Conservation (phyloP, 2,888 invertebrate genomes). For the Leptothorax acervorum region DNA sequence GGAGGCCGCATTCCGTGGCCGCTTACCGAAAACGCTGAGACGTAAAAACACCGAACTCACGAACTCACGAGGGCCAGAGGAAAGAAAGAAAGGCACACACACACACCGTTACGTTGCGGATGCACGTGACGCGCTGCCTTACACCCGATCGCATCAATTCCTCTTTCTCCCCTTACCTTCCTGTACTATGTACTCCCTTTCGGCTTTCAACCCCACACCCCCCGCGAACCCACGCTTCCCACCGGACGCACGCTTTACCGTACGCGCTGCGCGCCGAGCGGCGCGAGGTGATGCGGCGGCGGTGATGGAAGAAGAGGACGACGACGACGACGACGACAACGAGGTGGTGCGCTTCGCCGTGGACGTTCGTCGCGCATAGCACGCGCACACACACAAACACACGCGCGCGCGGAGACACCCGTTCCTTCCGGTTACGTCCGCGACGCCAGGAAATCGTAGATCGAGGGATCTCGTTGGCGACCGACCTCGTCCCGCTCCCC, state of each 20-base stretch:
- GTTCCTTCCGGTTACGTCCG: no score
- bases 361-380: slow-evolving; percentile 3
- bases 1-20: slow-evolving; percentile 72
- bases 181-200: no score
- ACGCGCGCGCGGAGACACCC: no score
- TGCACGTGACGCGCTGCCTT: slow-evolving; percentile 13
- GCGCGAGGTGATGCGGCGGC: not conserved
- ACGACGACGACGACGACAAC: not conserved
- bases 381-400: no score
- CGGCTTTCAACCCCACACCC: not conserved
- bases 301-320: not conserved
- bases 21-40: not conserved
- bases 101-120: not conserved
- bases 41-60: slow-evolving; percentile 55
- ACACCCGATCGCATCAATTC: slow-evolving; percentile 9
- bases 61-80: slow-evolving; percentile 58
- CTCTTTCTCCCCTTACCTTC: not conserved
- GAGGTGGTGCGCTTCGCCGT: not conserved
- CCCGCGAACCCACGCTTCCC: not conserved
- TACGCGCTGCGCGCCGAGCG: slow-evolving; percentile 62
- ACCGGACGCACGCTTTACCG: slow-evolving; percentile 42
- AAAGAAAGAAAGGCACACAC: slow-evolving; percentile 58
- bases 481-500: no score
- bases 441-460: no score
- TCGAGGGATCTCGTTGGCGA: no score